Conservation (phyloP, 2,888 invertebrate species). For the Auanema freiburgensis region DNA sequence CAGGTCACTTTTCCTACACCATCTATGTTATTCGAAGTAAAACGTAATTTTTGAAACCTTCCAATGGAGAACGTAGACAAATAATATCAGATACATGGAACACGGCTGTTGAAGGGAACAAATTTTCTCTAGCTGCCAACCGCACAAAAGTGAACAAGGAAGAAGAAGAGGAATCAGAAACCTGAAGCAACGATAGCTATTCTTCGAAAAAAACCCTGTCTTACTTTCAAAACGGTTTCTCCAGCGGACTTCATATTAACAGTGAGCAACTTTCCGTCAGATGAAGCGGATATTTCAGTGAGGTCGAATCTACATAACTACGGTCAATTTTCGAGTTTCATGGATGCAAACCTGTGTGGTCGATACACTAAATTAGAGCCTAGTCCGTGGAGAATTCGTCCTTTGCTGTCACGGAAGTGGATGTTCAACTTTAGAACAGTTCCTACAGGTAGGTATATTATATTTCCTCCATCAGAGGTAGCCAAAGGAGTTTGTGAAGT, state of each 20-base stretch:
- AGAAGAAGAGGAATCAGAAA: slow-evolving; percentile 43
- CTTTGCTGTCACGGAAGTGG: slow-evolving; percentile 36
- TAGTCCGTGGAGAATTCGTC: slow-evolving; percentile 36
- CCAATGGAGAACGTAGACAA: slow-evolving; percentile 25
- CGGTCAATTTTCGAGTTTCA: background rate
- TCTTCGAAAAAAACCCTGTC: slow-evolving; percentile 1
- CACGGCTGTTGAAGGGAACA: slow-evolving; percentile 26
- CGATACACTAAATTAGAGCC: slow-evolving; percentile 35
- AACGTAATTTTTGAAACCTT: slow-evolving; percentile 1
- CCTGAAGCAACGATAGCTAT: slow-evolving; percentile 21
- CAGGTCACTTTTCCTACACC: slow-evolving; percentile 10
- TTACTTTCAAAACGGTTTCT: slow-evolving; percentile 50
- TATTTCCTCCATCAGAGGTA: slow-evolving; percentile 11
- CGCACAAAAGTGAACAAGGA: slow-evolving; percentile 42
- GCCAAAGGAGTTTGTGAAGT: slow-evolving; percentile 22
- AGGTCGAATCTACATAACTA: slow-evolving; percentile 42
- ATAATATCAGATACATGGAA: slow-evolving; percentile 34
- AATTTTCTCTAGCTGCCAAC: slow-evolving; percentile 34
- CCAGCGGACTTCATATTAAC: slow-evolving; percentile 47
- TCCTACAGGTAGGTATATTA: slow-evolving; percentile 38
- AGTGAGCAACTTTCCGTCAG: slow-evolving; percentile 41
- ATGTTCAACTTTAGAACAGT: slow-evolving; percentile 36
- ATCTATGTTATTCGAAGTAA: background rate
- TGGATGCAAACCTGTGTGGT: slow-evolving; percentile 41
- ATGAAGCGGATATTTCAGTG: slow-evolving; percentile 42